These are phyloP conservation scores for Vanessa cardui DNA, from an alignment of 2,888 invertebrate species.

Conservation along the genomic window DNA sequence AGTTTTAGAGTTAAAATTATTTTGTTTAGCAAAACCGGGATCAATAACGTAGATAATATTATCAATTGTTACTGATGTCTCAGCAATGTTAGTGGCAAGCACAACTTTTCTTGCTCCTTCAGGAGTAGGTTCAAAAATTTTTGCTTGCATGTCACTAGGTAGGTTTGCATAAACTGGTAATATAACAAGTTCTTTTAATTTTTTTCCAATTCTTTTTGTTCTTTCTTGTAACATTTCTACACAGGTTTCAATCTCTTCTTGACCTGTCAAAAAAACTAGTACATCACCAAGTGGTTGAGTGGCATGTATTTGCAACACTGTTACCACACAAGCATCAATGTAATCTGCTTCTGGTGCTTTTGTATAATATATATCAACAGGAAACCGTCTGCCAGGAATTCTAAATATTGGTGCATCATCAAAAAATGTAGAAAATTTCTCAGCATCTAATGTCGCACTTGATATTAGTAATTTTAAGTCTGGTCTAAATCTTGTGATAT, in stretches of 20 bases:
- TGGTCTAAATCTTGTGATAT: slow-evolving; percentile 95
- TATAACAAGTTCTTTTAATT: slow-evolving; percentile 95
- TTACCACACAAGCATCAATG: slow-evolving; percentile 98
- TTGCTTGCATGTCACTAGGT: slow-evolving; percentile 99
- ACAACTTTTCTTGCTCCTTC: slow-evolving; percentile 98
- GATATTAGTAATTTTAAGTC: slow-evolving; percentile 98
- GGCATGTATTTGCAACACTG: slow-evolving; percentile 98
- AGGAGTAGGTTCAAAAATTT: slow-evolving; percentile 99
- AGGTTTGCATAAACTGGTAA: slow-evolving; percentile 99
- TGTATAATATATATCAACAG: slow-evolving; percentile 99
- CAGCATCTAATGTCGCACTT: slow-evolving; percentile 98
- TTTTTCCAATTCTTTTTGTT: slow-evolving; percentile 94
- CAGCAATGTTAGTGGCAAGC: slow-evolving; percentile 99
- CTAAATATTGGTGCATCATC: slow-evolving; percentile 99
- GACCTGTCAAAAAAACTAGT: slow-evolving; percentile 97
- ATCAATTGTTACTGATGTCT: slow-evolving; percentile 99
- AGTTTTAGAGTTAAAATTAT: slow-evolving; percentile 98
- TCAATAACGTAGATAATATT: slow-evolving; percentile 99
- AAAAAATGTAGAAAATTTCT: slow-evolving; percentile 98
- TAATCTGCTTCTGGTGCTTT: slow-evolving; percentile 99
- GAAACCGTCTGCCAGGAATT: slow-evolving; percentile 98
- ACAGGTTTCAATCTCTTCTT: slow-evolving; percentile 95
- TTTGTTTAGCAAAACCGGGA: slow-evolving; percentile 99
- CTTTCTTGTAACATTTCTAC: slow-evolving; percentile 95
- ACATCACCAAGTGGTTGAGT: slow-evolving; percentile 98